phyloP scores from a whole-genome alignment of 2,113 vertebrate genomes.

The Octodon degus region DNA sequence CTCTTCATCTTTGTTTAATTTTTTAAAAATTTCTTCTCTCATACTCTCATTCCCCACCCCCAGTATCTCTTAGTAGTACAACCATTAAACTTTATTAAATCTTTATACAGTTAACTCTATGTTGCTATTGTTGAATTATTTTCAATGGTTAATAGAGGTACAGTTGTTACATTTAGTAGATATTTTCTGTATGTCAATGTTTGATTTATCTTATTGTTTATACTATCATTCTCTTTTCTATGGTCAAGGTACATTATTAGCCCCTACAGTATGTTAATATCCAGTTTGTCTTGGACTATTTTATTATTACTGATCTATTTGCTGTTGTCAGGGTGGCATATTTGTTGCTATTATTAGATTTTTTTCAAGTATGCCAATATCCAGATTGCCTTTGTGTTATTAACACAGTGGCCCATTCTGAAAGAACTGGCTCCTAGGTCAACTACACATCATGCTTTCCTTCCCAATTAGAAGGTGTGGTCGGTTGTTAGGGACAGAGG shows the following conservation, averaged over 20 bases:
- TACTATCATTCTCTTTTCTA: not conserved
- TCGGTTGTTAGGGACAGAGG: not conserved
- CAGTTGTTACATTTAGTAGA: not conserved
- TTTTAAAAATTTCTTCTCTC: not conserved
- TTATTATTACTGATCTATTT: not conserved
- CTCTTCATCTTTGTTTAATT: not conserved
- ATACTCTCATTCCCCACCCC: not conserved
- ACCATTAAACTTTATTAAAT: not conserved
- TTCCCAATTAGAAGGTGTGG: not conserved
- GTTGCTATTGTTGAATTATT: not conserved
- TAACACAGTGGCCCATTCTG: not conserved
- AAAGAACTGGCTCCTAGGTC: not conserved
- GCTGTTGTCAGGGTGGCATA: not conserved
- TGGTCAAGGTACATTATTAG: not conserved
- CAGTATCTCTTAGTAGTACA: not conserved
- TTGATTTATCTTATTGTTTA: not conserved
- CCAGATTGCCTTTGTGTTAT: not conserved
- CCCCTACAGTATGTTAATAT: not conserved
- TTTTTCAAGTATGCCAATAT: not conserved
- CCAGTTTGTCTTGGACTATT: not conserved
- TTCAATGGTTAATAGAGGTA: not conserved
- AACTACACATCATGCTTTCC: not conserved
- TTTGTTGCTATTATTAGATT: not conserved
- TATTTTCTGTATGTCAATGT: not conserved
- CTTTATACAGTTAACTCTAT: not conserved